phyloP scores from a whole-genome alignment of 1,140 invertebrate genomes.

The Saxidomus purpurata region DNA sequence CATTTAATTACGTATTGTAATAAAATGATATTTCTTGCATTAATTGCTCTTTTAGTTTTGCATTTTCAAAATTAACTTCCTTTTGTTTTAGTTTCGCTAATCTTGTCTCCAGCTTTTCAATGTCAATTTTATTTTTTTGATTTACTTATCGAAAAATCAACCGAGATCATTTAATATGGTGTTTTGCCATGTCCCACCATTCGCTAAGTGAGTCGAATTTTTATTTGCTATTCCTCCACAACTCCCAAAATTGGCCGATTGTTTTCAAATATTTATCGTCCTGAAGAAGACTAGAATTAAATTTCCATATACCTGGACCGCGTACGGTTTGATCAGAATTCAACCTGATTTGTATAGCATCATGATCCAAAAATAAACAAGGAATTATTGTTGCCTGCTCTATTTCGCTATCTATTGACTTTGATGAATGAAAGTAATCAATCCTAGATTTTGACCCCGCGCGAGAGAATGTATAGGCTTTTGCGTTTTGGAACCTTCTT shows the following conservation, averaged over 20 bases:
- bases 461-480: background rate
- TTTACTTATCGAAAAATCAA: background rate
- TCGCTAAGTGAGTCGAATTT: background rate
- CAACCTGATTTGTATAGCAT: background rate
- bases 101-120: background rate
- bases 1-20: background rate
- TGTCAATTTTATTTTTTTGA: background rate
- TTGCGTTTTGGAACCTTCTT: background rate
- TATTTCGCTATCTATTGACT: background rate
- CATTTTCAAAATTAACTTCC: background rate
- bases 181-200: background rate
- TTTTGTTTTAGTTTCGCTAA: background rate
- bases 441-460: too few relatives aligned
- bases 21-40: background rate
- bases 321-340: background rate
- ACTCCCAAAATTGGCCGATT: background rate
- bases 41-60: background rate
- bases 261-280: background rate
- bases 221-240: background rate
- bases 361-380: background rate
- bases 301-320: background rate
- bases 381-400: background rate
- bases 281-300: background rate
- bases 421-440: too few relatives aligned
- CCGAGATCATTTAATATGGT: background rate